A percentile compares a stretch with the other conserved stretches of the same genome.
Conservation (phyloP, 1,140 invertebrate genomes). For the Dinothrombium tinctorium region DNA sequence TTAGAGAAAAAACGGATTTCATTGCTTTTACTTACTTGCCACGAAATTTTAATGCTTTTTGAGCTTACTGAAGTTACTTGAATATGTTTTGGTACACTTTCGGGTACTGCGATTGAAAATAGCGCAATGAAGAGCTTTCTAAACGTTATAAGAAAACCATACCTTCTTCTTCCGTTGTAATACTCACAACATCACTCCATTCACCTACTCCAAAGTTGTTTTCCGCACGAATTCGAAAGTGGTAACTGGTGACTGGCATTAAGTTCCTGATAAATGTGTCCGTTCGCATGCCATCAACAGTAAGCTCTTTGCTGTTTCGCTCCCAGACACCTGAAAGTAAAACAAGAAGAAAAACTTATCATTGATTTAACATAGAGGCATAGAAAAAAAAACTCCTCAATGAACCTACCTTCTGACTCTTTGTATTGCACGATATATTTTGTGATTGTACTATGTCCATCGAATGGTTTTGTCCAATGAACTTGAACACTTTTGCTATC, state of each 20-base stretch:
- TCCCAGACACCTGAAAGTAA: background rate
- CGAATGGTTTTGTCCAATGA: constrained; percentile 23
- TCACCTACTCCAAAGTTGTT: constrained; percentile 86
- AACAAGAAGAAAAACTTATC: background rate
- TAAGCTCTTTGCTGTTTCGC: background rate
- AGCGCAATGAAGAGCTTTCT: background rate
- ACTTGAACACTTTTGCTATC: constrained; percentile 21
- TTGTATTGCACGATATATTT: constrained; percentile 22
- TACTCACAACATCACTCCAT: constrained; percentile 68
- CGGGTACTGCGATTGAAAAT: constrained; percentile 12
- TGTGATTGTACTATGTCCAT: constrained; percentile 27
- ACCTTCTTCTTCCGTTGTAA: constrained; percentile 79
- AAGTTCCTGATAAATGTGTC: constrained; percentile 20
- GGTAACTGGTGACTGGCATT: constrained; percentile 72
- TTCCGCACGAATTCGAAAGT: constrained; percentile 77
- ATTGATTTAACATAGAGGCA: too few relatives aligned
- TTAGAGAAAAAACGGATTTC: background rate
- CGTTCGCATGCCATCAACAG: constrained; percentile 3
- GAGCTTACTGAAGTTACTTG: constrained; percentile 21
- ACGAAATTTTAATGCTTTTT: constrained; percentile 22
- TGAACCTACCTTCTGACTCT: constrained; percentile 16
- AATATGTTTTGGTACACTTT: constrained; percentile 19
- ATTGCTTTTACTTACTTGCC: constrained; percentile 15
- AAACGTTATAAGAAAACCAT: constrained; percentile 6
- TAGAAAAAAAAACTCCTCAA: background rate